Evolutionary conservation across 2,113 vertebrate species (phyloP).

Genomic region (Melospiza melodia): DNA sequence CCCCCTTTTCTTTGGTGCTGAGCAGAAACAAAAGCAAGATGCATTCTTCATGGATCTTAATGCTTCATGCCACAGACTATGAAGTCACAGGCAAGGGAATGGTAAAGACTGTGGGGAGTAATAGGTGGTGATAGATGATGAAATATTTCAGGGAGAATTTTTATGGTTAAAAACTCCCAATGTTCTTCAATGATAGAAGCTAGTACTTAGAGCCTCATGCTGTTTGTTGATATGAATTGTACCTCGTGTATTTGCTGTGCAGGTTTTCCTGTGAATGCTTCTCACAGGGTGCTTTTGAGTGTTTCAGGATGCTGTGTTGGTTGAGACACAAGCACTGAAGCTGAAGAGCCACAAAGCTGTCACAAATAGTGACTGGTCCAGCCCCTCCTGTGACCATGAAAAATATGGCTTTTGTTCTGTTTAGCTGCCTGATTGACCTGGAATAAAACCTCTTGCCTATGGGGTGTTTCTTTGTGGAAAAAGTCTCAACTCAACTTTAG

Average conservation of each 20-base stretch:
- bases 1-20: neutral
- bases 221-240: neutral
- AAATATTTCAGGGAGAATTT: neutral
- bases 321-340: neutral
- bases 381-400: neutral
- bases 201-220: neutral
- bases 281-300: neutral
- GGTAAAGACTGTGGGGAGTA: neutral
- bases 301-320: neutral
- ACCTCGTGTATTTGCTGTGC: neutral
- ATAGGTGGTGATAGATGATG: neutral
- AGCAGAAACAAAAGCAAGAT: neutral
- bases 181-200: neutral
- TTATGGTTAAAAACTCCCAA: neutral
- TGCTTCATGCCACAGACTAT: neutral
- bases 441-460: neutral
- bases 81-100: neutral
- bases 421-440: neutral
- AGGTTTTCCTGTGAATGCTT: neutral
- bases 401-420: neutral
- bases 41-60: neutral
- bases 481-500: neutral
- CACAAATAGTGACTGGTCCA: neutral
- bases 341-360: neutral
- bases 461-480: neutral